Evolutionary conservation across 2,888 invertebrate species (phyloP).

Genomic region (Lasioglossum leucozonium): DNA sequence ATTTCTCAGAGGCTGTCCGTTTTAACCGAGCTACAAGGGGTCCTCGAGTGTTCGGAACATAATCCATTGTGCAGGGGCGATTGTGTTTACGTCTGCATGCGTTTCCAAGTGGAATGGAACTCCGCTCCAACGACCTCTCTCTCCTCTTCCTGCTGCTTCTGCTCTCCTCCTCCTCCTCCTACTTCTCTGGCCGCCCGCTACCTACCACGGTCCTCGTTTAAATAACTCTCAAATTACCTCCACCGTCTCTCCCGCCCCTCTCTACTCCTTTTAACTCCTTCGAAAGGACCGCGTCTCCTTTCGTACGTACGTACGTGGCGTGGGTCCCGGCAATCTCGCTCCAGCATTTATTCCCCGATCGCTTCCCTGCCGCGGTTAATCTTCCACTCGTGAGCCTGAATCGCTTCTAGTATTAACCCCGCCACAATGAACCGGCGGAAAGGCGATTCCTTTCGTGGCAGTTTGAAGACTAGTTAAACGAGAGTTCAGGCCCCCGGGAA

Average conservation of each 20-base stretch:
- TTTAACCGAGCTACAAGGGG: constrained; percentile 43
- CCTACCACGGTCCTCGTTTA: constrained; percentile 66
- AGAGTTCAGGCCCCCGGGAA: constrained; percentile 18
- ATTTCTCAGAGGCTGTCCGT: constrained; percentile 53
- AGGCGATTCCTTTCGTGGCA: constrained; percentile 40
- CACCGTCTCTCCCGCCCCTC: constrained; percentile 46
- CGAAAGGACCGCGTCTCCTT: constrained; percentile 45
- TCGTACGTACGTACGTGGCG: constrained; percentile 32
- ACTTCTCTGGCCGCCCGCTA: neutral
- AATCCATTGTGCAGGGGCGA: constrained; percentile 76
- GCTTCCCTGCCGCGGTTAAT: constrained; percentile 47
- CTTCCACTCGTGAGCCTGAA: constrained; percentile 29
- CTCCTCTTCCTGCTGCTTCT: constrained; percentile 7
- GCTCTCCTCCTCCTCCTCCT: neutral
- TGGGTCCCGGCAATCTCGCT: constrained; percentile 40
- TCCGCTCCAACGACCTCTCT: constrained; percentile 42
- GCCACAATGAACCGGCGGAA: constrained; percentile 26
- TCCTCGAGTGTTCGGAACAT: constrained; percentile 69
- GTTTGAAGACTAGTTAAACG: constrained; percentile 40
- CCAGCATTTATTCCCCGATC: constrained; percentile 54
- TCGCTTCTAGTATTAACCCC: constrained; percentile 36
- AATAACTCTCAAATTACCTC: constrained; percentile 79
- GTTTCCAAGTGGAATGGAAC: constrained; percentile 70
- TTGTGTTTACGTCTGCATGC: constrained; percentile 78
- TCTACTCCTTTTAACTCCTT: constrained; percentile 47